These are phyloP conservation scores for Eremobia ochroleuca DNA, from an alignment of 2,888 invertebrate genomes.

Conservation along the genomic window DNA sequence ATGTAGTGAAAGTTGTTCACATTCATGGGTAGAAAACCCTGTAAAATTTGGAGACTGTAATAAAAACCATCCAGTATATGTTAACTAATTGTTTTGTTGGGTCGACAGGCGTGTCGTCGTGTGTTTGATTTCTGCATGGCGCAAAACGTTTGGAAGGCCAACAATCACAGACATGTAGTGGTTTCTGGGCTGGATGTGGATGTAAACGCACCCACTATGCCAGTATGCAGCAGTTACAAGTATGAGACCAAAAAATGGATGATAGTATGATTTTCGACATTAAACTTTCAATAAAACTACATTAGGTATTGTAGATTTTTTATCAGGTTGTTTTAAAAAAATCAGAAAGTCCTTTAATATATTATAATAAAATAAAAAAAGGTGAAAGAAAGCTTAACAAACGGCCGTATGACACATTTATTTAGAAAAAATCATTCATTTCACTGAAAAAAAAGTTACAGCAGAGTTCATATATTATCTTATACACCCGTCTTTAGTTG, in stretches of 20 bases:
- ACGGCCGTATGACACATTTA: neutral
- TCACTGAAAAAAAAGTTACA: conserved; percentile 25
- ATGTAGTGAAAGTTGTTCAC: too few species aligned
- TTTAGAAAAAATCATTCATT: neutral
- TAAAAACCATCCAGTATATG: too few species aligned
- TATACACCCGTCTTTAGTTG: conserved; percentile 37
- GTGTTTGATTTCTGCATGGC: neutral
- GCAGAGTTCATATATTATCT: conserved; percentile 3
- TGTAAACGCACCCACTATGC: neutral
- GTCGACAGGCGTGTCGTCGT: neutral
- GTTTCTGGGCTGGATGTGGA: too few species aligned
- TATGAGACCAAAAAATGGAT: neutral
- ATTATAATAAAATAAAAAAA: too few species aligned
- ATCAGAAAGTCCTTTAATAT: neutral
- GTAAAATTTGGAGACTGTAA: too few species aligned
- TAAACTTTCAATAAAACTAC: neutral
- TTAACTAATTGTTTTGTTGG: neutral
- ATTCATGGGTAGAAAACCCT: too few species aligned
- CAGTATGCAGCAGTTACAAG: neutral
- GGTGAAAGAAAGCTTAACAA: neutral
- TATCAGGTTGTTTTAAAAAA: neutral
- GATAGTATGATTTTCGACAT: neutral
- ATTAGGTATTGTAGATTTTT: neutral
- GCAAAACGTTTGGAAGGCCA: neutral
- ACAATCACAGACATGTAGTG: too few species aligned